phyloP scores from a whole-genome alignment of 2,113 vertebrate genomes.

The Bungarus multicinctus region DNA sequence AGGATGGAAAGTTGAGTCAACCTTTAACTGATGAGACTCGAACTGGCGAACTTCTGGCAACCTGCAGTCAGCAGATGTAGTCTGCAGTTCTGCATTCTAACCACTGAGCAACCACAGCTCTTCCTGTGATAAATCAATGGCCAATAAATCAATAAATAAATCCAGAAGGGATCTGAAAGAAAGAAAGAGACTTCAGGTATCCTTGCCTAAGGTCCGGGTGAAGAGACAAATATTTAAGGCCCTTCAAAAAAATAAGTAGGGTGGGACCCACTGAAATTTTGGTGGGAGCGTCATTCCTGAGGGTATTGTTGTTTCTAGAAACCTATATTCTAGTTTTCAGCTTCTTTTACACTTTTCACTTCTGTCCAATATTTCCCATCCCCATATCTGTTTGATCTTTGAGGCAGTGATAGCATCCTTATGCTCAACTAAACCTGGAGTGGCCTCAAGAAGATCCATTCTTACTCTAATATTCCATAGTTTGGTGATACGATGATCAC shows the following conservation, averaged over 20 bases:
- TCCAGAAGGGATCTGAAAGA: not conserved
- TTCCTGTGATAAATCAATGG: too few species aligned
- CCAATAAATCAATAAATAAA: not conserved
- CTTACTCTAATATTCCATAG: not conserved
- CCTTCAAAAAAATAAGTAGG: not conserved
- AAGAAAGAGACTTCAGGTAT: not conserved
- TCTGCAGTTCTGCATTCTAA: too few species aligned
- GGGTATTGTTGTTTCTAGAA: not conserved
- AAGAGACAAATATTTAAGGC: not conserved
- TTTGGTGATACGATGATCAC: not conserved
- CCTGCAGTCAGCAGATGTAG: too few species aligned
- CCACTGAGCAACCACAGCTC: too few species aligned
- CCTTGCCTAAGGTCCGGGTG: not conserved
- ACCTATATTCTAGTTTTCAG: not conserved
- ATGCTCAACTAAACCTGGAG: not conserved
- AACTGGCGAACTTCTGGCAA: too few species aligned
- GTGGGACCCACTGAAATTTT: not conserved
- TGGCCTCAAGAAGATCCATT: not conserved
- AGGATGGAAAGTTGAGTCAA: too few species aligned
- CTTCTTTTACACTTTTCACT: not conserved
- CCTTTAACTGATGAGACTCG: too few species aligned
- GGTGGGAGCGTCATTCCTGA: not conserved
- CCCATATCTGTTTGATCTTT: not conserved
- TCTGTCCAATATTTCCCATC: not conserved
- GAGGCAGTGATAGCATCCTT: not conserved